Evolutionary conservation across 1,140 invertebrate genomes (phyloP), one percentile per base, ranked within the genome.

Genomic region (Papilio machaon): DNA sequence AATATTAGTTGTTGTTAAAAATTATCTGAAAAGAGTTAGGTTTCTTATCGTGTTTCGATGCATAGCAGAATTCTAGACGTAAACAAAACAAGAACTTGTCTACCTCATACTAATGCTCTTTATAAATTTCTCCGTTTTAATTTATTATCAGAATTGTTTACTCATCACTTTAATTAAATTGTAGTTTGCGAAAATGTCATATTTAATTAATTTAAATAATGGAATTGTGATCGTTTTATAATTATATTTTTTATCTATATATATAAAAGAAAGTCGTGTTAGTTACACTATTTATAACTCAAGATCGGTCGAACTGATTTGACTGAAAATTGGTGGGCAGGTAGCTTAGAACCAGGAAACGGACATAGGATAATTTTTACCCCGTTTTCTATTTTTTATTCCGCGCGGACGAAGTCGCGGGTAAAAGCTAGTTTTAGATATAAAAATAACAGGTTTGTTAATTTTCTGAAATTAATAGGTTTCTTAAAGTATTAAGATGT

Each of bases 141-240:
- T n/a, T n/a, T n/a, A 19, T 60, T 60, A 60, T 60, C 54, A 60
- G 7, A 60, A 60, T n/a, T 60, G 17, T n/a, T 60, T 60, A 19
- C n/a, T 60, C 58, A 60, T 60, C n/a, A 60, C n/a, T 60, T 60
- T 60, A 60, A 60, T 60, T 60, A 60, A 8, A 17, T 58, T 60
- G 58, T 60, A 19, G 58, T 60, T 19, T 6, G 58, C 19, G n/a
- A 60, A 60, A 60, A 58, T 58, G 17, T 58, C 17, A 58, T 17
- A 58, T 58, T 2, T 43, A 60, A 60, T 23, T n/a, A 60, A 60
- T 60, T 60, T 60, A 8, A 60, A 60, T 60, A 19, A 60, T 19
- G 58, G 58, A 15, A 17, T 52, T 60, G n/a, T 60, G 58, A 60
- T 60, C 58, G 2, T 58, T 58, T 58, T 58, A 52, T 58, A 0